A percentile compares a stretch with the other conserved stretches of the same genome.
Evolutionary conservation across 35 echinoderm and acorn worm species (phyloP).

Genomic region (Ophiothrix spiculata): DNA sequence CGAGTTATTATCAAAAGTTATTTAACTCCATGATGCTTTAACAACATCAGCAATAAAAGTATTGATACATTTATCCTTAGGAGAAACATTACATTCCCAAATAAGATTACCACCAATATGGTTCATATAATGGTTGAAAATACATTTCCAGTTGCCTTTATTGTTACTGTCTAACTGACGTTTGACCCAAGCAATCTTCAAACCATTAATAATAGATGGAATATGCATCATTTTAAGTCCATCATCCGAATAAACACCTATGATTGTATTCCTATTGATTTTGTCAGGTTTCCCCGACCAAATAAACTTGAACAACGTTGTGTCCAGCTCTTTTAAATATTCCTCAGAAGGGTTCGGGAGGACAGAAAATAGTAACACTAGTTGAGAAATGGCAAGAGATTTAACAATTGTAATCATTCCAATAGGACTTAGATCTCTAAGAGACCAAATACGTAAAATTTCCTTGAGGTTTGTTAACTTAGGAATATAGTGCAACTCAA

Average conservation of each 20-base stretch:
- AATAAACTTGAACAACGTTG: too few relatives aligned
- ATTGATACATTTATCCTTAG: not conserved
- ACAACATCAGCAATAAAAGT: too few relatives aligned
- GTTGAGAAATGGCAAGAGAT: constrained; percentile 30
- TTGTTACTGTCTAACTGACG: constrained; percentile 3
- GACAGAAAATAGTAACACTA: constrained; percentile 23
- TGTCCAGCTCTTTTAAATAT: constrained; percentile 6
- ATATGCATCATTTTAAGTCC: constrained; percentile 22
- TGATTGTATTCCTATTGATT: constrained; percentile 8
- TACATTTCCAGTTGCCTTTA: constrained; percentile 16
- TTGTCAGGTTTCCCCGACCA: constrained; percentile 30
- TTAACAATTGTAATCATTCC: constrained; percentile 39
- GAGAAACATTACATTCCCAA: constrained; percentile 23
- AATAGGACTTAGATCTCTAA: constrained; percentile 19
- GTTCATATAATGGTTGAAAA: too few relatives aligned
- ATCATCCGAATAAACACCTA: constrained; percentile 7
- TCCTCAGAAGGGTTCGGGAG: not conserved
- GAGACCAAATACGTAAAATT: constrained; percentile 27
- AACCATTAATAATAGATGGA: constrained; percentile 1
- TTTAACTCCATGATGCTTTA: too few relatives aligned
- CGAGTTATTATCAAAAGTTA: too few relatives aligned
- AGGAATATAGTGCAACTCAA: constrained; percentile 19
- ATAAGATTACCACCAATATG: constrained; percentile 11
- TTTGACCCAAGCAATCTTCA: constrained; percentile 18
- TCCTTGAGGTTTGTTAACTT: constrained; percentile 10